phyloP scores from a whole-genome alignment of 2,888 invertebrate species.

The Acleris holmiana region DNA sequence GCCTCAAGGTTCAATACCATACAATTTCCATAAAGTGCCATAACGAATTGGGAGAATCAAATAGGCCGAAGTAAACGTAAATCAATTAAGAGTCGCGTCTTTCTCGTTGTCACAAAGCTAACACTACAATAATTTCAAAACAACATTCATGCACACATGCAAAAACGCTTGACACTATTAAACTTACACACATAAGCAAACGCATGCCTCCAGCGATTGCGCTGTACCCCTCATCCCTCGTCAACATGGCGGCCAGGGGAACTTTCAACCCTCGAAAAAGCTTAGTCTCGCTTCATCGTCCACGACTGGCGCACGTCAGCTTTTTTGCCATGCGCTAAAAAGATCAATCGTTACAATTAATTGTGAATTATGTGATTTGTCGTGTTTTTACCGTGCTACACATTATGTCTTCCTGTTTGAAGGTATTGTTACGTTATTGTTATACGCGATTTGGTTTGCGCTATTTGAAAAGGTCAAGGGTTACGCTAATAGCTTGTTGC shows the following conservation, averaged over 20 bases:
- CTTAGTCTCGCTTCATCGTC: conserved; percentile 54
- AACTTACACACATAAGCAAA: too few relatives aligned
- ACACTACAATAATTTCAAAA: too few relatives aligned
- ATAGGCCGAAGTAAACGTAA: conserved; percentile 23
- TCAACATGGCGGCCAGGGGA: conserved; percentile 39
- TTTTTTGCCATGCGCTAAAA: conserved; percentile 5
- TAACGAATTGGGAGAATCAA: conserved; percentile 29
- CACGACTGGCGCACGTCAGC: conserved; percentile 45
- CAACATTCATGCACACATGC: too few relatives aligned
- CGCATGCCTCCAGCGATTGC: too few relatives aligned
- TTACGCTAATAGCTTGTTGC: background rate
- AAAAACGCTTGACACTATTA: too few relatives aligned
- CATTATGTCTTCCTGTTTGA: conserved; percentile 6
- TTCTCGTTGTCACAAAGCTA: too few relatives aligned
- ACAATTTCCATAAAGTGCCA: conserved; percentile 16
- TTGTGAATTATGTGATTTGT: conserved; percentile 6
- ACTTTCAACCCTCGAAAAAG: conserved; percentile 44
- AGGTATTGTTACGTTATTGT: background rate
- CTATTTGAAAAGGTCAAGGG: conserved; percentile 22
- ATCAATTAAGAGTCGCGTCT: too few relatives aligned
- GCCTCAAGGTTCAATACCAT: background rate
- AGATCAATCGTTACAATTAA: conserved; percentile 12
- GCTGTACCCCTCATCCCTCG: conserved; percentile 30
- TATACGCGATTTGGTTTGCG: background rate
- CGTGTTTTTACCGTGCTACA: background rate